Evolutionary conservation across 1,140 invertebrate species (phyloP), one percentile per base, ranked within the genome.

Genomic region (Pseudomyrmex sp.): DNA sequence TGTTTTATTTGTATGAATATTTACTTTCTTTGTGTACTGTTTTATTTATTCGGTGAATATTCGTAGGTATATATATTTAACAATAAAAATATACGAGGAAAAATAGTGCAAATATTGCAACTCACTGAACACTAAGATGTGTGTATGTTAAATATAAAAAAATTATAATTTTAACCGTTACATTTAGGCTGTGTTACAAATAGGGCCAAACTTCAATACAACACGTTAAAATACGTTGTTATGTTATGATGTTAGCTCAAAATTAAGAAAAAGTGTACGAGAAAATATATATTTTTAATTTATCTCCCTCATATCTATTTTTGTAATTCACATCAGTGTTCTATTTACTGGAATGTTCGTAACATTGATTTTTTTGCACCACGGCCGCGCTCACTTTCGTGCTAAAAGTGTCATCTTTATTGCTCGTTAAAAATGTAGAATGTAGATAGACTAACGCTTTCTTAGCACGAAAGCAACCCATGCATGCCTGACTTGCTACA

Each of bases 401-500:
- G 35, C 5, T 35, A 35, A 35, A 35, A 35, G 35, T 35, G 5
- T 35, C 35, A 35, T 35, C 5, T 35, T 35, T 7, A 35, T 35
- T 35, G 35, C 35, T 35, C 35, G 35, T 35, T 35, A 35, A 35
- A 35, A 35, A 35, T 35, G 35, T 5, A 35, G 35, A 35, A 35
- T 7, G 35, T 7, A 35, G 35, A 35, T 35, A 35, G 35, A 35
- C 5, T 35, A 35, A 35, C 35, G 35, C 35, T 35, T 35, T 35
- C 35, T 35, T 35, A 7, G 35, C 35, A 35, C 35, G 35, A 35
- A 35, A 35, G 35, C 35, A 35, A 35, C 5, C 35, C 7, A 7
- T 35, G 35, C 35, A 35, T 35, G 35, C 35, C 35, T 48, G 91
- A 89, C 65, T 82, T 91, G 2, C 68, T 75, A 12, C 70, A 89